phyloP scores from a whole-genome alignment of 2,113 vertebrate species.

The Conger conger region DNA sequence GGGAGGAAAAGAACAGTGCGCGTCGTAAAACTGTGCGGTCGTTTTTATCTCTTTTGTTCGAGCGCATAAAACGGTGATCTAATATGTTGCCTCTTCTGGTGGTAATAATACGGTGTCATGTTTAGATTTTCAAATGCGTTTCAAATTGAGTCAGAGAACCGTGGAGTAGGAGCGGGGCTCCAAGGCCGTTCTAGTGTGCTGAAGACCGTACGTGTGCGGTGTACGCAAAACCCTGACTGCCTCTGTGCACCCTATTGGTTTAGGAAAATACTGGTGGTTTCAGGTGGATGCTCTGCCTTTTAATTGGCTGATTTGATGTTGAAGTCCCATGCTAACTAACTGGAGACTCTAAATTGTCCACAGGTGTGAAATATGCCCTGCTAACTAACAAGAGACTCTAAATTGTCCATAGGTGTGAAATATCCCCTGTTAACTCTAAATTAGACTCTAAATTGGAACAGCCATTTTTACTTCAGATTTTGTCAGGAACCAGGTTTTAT shows the following conservation, averaged over 20 bases:
- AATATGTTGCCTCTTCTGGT: background rate
- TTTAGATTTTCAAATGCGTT: background rate
- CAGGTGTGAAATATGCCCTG: background rate
- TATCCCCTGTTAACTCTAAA: no score
- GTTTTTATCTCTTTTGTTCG: background rate
- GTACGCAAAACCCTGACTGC: no score
- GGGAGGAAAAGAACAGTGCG: background rate
- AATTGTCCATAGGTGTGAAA: no score
- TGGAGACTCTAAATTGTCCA: no score
- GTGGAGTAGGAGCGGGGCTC: background rate
- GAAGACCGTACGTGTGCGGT: background rate
- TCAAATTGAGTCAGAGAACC: background rate
- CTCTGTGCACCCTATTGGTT: no score
- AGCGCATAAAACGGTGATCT: background rate
- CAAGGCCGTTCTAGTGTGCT: background rate
- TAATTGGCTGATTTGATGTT: no score
- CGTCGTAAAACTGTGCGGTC: background rate
- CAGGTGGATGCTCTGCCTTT: no score
- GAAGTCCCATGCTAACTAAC: background rate
- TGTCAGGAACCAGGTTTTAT: no score
- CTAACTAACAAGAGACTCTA: background rate
- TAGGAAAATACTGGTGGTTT: no score
- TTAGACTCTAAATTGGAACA: no score
- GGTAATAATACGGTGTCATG: background rate
- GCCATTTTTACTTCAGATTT: no score